A percentile compares a stretch with the other conserved stretches of the same genome.
Conservation (phyloP, 2,113 vertebrate species). For the Eretmochelys imbricata region DNA sequence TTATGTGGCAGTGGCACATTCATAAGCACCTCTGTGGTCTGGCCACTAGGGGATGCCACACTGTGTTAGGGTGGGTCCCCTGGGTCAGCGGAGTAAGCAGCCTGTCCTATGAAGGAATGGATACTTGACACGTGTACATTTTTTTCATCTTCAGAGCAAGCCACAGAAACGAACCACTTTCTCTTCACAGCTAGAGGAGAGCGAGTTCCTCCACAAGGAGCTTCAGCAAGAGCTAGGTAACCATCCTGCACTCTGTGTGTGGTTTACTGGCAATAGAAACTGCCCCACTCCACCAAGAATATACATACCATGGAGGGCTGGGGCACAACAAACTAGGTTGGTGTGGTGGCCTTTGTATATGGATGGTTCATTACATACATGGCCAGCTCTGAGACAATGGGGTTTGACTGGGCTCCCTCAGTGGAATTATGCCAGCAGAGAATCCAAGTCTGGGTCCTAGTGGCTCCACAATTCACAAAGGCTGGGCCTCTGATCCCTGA, state of each 20-base stretch:
- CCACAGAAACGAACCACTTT: not conserved
- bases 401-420: not conserved
- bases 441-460: not conserved
- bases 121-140: fast-evolving
- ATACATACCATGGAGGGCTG: not conserved
- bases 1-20: too few species aligned
- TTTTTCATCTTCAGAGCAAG: not conserved
- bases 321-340: not conserved
- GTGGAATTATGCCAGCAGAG: not conserved
- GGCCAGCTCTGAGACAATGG: not conserved
- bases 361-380: not conserved
- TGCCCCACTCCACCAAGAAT: not conserved
- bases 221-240: fast-evolving
- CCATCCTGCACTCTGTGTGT: not conserved
- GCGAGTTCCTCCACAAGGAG: not conserved
- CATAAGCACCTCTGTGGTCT: too few species aligned
- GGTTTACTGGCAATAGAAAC: not conserved
- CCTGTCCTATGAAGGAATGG: not conserved
- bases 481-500: not conserved
- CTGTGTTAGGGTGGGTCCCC: not conserved
- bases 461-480: not conserved
- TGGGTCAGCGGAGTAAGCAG: not conserved
- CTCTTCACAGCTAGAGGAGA: not conserved
- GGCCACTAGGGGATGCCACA: too few species aligned
- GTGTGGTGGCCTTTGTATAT: not conserved